Percentiles rank a stretch among this genome's conserved stretches.
These are phyloP conservation scores for Pan troglodytes DNA, from an alignment of 2,113 vertebrate genomes.

Conservation along the genomic window NHGRI_mPanTro3-v2.1_pri NC_086016.1:46038501-46039000, in stretches of 20 bases:
- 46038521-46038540: background rate
- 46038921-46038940: background rate
- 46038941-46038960: background rate
- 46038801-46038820: background rate
- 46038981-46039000: background rate
- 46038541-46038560: background rate
- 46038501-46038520: background rate
- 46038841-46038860: background rate
- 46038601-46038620: background rate
- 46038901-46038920: background rate
- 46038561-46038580: background rate
- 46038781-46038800: background rate
- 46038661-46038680: background rate
- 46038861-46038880: background rate
- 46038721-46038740: no score
- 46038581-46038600: background rate
- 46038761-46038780: background rate
- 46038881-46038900: background rate
- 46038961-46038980: background rate
- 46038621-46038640: background rate
- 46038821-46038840: background rate
- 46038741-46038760: background rate
- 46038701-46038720: background rate
- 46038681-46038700: background rate
- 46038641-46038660: no score